These are phyloP conservation scores for Steinernema hermaphroditum DNA, from an alignment of 2,888 invertebrate genomes.

Conservation along the genomic window DNA sequence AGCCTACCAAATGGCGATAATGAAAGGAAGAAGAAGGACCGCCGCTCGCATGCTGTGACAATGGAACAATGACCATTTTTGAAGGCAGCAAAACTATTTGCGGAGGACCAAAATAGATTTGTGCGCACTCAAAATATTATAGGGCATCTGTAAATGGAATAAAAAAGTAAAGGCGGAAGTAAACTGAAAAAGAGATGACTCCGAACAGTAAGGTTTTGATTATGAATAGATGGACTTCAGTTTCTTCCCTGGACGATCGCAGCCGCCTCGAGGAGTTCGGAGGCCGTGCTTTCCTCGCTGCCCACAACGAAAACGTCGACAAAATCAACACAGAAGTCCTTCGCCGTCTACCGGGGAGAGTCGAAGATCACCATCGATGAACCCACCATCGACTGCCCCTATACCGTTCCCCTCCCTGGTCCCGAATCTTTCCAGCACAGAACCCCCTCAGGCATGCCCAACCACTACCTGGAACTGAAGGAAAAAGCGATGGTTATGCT, in stretches of 20 bases:
- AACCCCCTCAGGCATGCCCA: not conserved
- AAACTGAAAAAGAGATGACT: too few relatives aligned
- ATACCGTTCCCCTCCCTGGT: not conserved
- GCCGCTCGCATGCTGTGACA: too few relatives aligned
- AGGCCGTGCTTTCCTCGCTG: not conserved
- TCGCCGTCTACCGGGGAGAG: not conserved
- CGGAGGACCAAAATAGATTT: too few relatives aligned
- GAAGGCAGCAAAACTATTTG: too few relatives aligned
- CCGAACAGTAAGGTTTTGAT: too few relatives aligned
- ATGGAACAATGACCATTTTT: too few relatives aligned
- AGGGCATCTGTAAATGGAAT: too few relatives aligned
- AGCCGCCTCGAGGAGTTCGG: not conserved
- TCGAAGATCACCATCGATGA: not conserved
- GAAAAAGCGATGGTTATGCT: slow-evolving; percentile 8
- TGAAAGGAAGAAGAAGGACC: too few relatives aligned
- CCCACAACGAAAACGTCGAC: not conserved
- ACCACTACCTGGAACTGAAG: slow-evolving; percentile 3
- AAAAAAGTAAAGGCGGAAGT: too few relatives aligned
- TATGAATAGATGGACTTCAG: not conserved
- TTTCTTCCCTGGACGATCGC: not conserved
- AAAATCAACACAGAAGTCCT: not conserved
- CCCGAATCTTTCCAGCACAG: not conserved
- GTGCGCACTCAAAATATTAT: too few relatives aligned
- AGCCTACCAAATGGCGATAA: too few relatives aligned
- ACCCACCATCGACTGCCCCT: not conserved